phyloP scores from a whole-genome alignment of 1,140 invertebrate genomes.

The Trichonephila inaurata region DNA sequence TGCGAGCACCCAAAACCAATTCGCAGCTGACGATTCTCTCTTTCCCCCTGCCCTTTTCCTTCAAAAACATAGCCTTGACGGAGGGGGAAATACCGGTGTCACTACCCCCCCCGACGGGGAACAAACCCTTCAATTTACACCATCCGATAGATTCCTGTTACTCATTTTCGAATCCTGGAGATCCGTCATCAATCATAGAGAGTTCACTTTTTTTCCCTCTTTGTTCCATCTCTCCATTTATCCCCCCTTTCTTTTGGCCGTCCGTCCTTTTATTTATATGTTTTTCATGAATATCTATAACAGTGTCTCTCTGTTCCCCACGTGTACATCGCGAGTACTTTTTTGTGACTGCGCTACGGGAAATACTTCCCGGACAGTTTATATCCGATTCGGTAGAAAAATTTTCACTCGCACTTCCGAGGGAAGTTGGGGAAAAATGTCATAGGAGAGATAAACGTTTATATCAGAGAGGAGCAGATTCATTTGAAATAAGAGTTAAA shows the following conservation, averaged over 20 bases:
- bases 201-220: not conserved
- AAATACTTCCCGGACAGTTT: not conserved
- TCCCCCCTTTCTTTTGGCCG: not conserved
- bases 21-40: not conserved
- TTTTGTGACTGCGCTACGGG: not conserved
- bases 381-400: not conserved
- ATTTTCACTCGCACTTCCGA: not conserved
- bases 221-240: not conserved
- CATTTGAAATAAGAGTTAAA: too few relatives aligned
- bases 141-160: conserved; percentile 9
- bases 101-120: not conserved
- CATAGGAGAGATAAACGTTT: too few relatives aligned
- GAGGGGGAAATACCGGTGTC: conserved; percentile 50
- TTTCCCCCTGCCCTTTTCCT: conserved; percentile 37
- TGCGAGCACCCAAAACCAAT: conserved; percentile 1
- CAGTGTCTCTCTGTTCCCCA: conserved; percentile 3
- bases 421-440: not conserved
- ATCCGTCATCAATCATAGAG: conserved; percentile 52
- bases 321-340: not conserved
- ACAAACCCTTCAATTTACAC: conserved; percentile 63
- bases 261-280: conserved; percentile 14
- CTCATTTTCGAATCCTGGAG: conserved; percentile 46
- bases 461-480: too few relatives aligned
- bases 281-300: conserved; percentile 39
- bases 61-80: conserved; percentile 48